Evolutionary conservation across 2,888 invertebrate species (phyloP).

Genomic region (Chymomyza amoena): DNA sequence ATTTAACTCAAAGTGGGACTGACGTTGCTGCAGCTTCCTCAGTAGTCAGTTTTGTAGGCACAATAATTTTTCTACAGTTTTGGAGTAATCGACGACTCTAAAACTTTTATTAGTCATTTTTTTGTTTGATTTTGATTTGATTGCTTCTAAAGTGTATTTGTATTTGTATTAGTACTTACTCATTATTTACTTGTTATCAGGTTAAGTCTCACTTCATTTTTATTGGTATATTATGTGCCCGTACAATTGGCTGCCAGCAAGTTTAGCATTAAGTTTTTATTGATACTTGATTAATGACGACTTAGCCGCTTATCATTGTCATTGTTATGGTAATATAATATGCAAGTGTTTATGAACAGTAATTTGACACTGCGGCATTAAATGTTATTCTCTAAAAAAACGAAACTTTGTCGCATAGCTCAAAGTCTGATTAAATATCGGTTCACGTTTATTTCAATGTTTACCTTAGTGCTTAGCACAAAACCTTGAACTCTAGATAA

Average conservation of each 20-base stretch:
- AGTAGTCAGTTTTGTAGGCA: too few species aligned
- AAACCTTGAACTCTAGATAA: constrained; percentile 25
- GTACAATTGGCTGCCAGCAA: not conserved
- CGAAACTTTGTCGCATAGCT: constrained; percentile 6
- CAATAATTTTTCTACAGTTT: not conserved
- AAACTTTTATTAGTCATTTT: not conserved
- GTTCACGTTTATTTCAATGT: not conserved
- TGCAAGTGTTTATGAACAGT: not conserved
- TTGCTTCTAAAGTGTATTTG: not conserved
- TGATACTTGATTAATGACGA: not conserved
- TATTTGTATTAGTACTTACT: not conserved
- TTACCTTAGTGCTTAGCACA: not conserved
- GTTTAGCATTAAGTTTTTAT: not conserved
- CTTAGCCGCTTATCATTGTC: not conserved
- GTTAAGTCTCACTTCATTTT: not conserved
- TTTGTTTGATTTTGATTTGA: not conserved
- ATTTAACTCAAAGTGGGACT: too few species aligned
- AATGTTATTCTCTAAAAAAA: not conserved
- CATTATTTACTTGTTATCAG: not conserved
- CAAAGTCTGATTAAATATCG: not conserved
- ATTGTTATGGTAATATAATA: not conserved
- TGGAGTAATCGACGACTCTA: not conserved
- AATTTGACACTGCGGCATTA: constrained; percentile 11
- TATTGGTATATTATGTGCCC: not conserved
- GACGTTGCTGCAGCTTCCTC: too few species aligned